These are phyloP conservation scores for Drosophila nr. fundita DNA, from an alignment of 2,888 invertebrate genomes.

Conservation along the genomic window DNA sequence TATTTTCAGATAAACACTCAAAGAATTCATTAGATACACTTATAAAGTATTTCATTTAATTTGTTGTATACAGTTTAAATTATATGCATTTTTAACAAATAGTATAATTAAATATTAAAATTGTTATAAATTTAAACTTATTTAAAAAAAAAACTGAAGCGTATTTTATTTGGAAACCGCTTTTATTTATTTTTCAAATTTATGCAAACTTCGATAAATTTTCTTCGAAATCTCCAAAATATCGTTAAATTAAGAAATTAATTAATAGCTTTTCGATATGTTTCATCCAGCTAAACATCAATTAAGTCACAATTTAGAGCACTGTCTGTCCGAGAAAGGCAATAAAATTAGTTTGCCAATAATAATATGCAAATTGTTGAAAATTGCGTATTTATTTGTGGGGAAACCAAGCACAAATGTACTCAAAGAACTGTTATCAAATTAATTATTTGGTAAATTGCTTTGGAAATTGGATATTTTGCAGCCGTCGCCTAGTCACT, in stretches of 20 bases:
- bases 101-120: neutral
- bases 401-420: slow-evolving; percentile 7
- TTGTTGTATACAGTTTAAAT: neutral
- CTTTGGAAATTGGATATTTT: slow-evolving; percentile 50
- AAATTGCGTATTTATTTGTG: slow-evolving; percentile 45
- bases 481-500: neutral
- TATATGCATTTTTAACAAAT: neutral
- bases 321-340: slow-evolving; percentile 48
- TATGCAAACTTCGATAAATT: neutral
- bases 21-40: neutral
- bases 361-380: slow-evolving; percentile 66
- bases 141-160: neutral
- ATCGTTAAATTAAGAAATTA: no score
- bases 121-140: neutral
- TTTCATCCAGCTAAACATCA: slow-evolving; percentile 4
- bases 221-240: neutral
- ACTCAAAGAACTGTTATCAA: slow-evolving; percentile 51
- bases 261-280: neutral
- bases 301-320: slow-evolving; percentile 6
- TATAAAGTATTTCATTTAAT: neutral
- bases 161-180: neutral
- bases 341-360: slow-evolving; percentile 67
- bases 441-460: slow-evolving; percentile 72
- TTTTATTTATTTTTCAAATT: neutral
- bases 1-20: neutral